Evolutionary conservation across 2,797 vertebrate species (phyloP).

Genomic region (Siniperca undulata): DNA sequence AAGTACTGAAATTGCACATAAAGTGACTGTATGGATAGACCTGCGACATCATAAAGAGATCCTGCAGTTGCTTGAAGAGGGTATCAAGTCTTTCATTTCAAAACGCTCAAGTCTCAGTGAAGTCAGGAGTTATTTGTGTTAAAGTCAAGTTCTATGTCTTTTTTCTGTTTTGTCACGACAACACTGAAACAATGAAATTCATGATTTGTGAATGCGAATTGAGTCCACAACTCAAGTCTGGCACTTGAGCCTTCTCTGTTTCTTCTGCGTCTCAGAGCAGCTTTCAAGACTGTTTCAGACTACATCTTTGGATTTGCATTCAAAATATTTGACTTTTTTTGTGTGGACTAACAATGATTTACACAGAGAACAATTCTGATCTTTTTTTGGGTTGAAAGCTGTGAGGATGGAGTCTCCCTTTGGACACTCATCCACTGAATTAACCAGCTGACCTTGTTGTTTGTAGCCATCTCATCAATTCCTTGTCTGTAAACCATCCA

Average conservation of each 20-base stretch:
- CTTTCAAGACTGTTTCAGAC: background rate
- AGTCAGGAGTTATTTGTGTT: background rate
- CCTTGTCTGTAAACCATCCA: background rate
- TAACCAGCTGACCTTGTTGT: background rate
- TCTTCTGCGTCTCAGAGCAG: background rate
- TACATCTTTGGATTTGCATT: background rate
- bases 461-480: background rate
- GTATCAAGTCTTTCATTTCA: background rate
- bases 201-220: background rate
- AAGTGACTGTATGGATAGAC: background rate
- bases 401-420: background rate
- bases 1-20: too few relatives aligned
- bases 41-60: too few relatives aligned
- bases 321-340: background rate
- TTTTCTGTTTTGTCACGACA: background rate
- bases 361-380: background rate
- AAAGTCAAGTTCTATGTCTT: background rate
- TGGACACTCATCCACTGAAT: background rate
- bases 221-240: too few relatives aligned
- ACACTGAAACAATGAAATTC: background rate
- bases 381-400: background rate
- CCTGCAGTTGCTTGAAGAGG: background rate
- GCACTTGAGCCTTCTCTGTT: too few relatives aligned
- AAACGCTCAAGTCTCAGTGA: background rate
- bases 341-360: background rate